These are phyloP conservation scores for Colostygia pectinataria DNA, from an alignment of 2,888 invertebrate genomes.

Conservation along the genomic window DNA sequence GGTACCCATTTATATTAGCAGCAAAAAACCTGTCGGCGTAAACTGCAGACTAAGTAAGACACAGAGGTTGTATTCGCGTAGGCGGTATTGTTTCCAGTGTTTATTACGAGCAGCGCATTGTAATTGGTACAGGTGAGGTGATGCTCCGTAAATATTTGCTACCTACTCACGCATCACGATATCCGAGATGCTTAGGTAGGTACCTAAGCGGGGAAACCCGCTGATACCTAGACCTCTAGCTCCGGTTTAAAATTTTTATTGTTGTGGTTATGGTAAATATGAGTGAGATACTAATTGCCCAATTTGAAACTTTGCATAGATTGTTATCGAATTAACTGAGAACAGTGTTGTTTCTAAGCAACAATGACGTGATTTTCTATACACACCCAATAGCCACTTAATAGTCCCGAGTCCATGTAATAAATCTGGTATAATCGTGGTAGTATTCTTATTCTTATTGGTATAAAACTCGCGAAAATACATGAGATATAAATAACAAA, in stretches of 20 bases:
- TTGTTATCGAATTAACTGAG: constrained; percentile 27
- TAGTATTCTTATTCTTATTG: too few species aligned
- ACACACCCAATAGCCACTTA: too few species aligned
- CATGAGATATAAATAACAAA: too few species aligned
- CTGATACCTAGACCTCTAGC: constrained; percentile 37
- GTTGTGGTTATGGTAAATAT: constrained; percentile 33
- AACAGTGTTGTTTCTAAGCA: constrained; percentile 18
- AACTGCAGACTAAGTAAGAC: constrained; percentile 71
- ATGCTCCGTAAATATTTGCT: constrained; percentile 46
- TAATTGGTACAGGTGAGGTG: constrained; percentile 39
- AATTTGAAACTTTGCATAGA: constrained; percentile 21
- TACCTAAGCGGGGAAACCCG: constrained; percentile 46
- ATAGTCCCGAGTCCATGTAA: too few species aligned
- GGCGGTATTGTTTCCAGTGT: constrained; percentile 61
- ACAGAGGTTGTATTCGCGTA: constrained; percentile 63
- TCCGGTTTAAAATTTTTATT: constrained; percentile 40
- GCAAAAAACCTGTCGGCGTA: constrained; percentile 73
- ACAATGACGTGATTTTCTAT: constrained; percentile 23
- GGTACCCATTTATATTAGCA: constrained; percentile 59
- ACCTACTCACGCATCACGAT: constrained; percentile 45
- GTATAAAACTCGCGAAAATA: too few species aligned
- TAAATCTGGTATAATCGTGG: too few species aligned
- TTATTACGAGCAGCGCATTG: constrained; percentile 48
- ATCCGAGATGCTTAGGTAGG: constrained; percentile 26
- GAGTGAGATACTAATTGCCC: constrained; percentile 36